These are phyloP conservation scores for Ctenosaura bakeri DNA, from an alignment of 2,797 vertebrate genomes.

Conservation along the genomic window DNA sequence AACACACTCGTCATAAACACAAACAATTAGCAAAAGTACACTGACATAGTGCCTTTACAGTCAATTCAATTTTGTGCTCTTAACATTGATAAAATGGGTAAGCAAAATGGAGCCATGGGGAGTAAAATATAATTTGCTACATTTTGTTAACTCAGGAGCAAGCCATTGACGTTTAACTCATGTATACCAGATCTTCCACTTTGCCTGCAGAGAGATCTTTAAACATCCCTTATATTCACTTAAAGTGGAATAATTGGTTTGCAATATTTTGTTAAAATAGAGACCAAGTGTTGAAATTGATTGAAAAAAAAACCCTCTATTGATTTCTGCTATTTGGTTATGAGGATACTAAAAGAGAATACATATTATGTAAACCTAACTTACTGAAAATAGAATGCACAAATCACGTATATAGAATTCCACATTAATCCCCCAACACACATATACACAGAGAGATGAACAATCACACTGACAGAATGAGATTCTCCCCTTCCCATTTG, in stretches of 20 bases:
- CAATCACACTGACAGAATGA: not conserved
- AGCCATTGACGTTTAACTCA: conserved; percentile 16
- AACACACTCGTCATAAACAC: not conserved
- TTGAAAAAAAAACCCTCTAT: not conserved
- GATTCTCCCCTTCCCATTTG: not conserved
- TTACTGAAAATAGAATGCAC: not conserved
- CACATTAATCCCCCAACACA: not conserved
- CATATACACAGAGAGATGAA: not conserved
- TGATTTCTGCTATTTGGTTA: conserved; percentile 19
- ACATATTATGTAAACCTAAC: conserved; percentile 21
- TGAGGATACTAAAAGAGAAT: not conserved
- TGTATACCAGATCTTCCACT: not conserved
- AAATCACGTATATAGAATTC: not conserved
- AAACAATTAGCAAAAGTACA: no score
- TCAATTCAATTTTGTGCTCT: not conserved
- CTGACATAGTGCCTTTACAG: not conserved
- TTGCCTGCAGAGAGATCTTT: conserved; percentile 11
- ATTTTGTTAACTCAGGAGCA: conserved; percentile 11
- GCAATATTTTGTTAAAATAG: conserved; percentile 15
- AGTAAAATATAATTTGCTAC: conserved; percentile 4
- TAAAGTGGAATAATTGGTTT: not conserved
- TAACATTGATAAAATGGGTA: not conserved
- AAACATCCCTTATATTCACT: conserved; percentile 9
- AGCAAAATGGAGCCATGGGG: conserved; percentile 6
- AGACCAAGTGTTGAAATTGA: not conserved